Evolutionary conservation across 1,140 invertebrate species (phyloP).

Genomic region (Bombus sibiricus): DNA sequence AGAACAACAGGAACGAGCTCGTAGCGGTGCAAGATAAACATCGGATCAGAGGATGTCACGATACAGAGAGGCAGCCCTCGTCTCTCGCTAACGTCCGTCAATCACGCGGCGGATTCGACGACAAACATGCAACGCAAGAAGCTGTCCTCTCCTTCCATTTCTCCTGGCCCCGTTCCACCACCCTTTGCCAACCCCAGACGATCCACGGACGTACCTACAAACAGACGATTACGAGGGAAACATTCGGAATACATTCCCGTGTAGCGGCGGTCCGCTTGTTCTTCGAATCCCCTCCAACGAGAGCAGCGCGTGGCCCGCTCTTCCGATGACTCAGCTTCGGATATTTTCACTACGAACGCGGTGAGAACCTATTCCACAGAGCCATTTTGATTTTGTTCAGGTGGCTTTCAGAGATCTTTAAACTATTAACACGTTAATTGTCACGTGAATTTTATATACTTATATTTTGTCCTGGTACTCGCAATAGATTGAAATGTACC

Average conservation of each 20-base stretch:
- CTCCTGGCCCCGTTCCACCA: conserved; percentile 6
- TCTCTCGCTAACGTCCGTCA: conserved; percentile 61
- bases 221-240: conserved; percentile 66
- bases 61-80: conserved; percentile 53
- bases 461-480: no score
- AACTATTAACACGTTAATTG: no score
- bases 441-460: no score
- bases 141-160: conserved; percentile 43
- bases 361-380: no score
- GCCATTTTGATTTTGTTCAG: background rate
- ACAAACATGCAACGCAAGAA: conserved; percentile 70
- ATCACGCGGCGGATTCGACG: conserved; percentile 64
- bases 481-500: no score
- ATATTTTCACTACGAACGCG: background rate
- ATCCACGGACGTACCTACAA: conserved; percentile 46
- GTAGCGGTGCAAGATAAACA: conserved; percentile 63
- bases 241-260: conserved; percentile 68
- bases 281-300: conserved; percentile 61
- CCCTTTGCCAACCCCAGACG: background rate
- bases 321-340: conserved; percentile 15
- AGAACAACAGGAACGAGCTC: conserved; percentile 57
- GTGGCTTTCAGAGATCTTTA: background rate
- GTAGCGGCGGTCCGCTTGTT: conserved; percentile 61
- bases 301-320: conserved; percentile 66
- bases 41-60: conserved; percentile 60